Conservation (phyloP, 2,888 invertebrate genomes). For the Acronicta leporina region DNA sequence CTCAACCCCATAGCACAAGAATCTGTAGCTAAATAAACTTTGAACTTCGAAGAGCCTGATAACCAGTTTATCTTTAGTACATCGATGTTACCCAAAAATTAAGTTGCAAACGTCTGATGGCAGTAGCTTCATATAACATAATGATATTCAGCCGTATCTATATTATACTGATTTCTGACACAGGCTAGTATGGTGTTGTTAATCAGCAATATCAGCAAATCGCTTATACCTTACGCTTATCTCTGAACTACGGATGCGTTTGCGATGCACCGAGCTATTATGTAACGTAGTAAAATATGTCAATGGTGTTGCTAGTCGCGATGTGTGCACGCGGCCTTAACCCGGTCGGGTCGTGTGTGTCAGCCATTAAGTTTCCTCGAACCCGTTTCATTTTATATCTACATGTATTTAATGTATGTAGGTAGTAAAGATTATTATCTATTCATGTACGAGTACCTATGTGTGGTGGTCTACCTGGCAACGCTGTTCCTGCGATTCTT, state of each 20-base stretch:
- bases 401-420: constrained; percentile 22
- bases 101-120: too few relatives aligned
- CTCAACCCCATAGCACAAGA: too few relatives aligned
- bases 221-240: constrained; percentile 20
- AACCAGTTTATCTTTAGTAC: too few relatives aligned
- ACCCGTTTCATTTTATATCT: constrained; percentile 44
- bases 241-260: constrained; percentile 47
- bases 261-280: constrained; percentile 61
- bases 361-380: constrained; percentile 30
- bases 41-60: too few relatives aligned
- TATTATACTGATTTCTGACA: too few relatives aligned
- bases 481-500: neutral
- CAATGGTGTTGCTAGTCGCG: constrained; percentile 64
- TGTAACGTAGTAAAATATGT: constrained; percentile 73
- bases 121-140: too few relatives aligned
- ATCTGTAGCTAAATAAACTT: too few relatives aligned
- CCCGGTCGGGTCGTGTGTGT: constrained; percentile 53
- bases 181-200: too few relatives aligned
- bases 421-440: constrained; percentile 15
- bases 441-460: neutral
- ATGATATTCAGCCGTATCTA: too few relatives aligned
- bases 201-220: neutral
- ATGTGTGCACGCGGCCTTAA: constrained; percentile 66
- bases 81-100: too few relatives aligned
- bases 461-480: neutral